These are phyloP conservation scores for Hermaeophaga mercurialis DNA, from an alignment of 2,888 invertebrate genomes.

Conservation along the genomic window DNA sequence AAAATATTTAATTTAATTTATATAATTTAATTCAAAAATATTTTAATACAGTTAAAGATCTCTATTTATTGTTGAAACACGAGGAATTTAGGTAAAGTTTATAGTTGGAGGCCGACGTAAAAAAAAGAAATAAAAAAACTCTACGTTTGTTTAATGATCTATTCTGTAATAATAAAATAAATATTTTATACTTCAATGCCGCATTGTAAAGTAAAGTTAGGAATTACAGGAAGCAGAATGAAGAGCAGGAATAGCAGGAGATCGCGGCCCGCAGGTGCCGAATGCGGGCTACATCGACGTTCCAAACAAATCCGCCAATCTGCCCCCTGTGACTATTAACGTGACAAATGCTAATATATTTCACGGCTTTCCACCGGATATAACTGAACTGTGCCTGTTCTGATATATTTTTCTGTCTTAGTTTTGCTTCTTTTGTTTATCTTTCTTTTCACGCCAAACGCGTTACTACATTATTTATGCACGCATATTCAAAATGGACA, in stretches of 20 bases:
- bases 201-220: too few relatives aligned
- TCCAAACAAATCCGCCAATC: constrained; percentile 55
- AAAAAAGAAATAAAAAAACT: too few relatives aligned
- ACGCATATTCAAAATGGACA: neutral
- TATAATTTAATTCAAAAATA: too few relatives aligned
- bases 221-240: too few relatives aligned
- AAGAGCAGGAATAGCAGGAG: constrained; percentile 5
- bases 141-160: too few relatives aligned
- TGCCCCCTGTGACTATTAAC: constrained; percentile 57
- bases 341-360: constrained; percentile 60
- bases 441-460: constrained; percentile 40
- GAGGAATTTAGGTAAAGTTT: too few relatives aligned
- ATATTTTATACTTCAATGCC: too few relatives aligned
- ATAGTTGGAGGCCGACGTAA: too few relatives aligned
- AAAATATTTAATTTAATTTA: too few relatives aligned
- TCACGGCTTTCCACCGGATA: constrained; percentile 54
- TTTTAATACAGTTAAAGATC: too few relatives aligned
- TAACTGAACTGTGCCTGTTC: constrained; percentile 46
- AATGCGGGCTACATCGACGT: constrained; percentile 48
- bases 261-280: constrained; percentile 48
- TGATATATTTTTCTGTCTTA: constrained; percentile 54
- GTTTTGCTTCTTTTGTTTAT: constrained; percentile 45
- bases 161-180: too few relatives aligned
- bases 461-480: constrained; percentile 42
- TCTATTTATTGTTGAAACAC: too few relatives aligned